Evolutionary conservation across 2,888 invertebrate genomes (phyloP).

Genomic region (Crematogaster levior): DNA sequence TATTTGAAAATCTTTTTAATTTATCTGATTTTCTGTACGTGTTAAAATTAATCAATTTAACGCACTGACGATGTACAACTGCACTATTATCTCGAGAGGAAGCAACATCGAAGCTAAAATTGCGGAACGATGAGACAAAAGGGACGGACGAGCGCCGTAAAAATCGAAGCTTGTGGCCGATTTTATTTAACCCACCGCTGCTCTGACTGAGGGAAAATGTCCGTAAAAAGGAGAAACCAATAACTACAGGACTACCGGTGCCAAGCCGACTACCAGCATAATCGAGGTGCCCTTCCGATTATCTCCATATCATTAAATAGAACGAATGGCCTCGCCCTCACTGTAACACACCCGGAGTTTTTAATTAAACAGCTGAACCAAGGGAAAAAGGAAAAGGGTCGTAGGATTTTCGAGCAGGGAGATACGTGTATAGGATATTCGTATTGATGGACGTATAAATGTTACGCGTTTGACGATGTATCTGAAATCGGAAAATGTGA

Average conservation of each 20-base stretch:
- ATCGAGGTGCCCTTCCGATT: constrained; percentile 8
- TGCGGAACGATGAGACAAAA: neutral
- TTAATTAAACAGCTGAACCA: constrained; percentile 71
- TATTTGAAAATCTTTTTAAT: neutral
- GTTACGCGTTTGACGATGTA: neutral
- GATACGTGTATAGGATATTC: neutral
- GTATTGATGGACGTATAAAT: neutral
- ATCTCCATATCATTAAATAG: constrained; percentile 40
- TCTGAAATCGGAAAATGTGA: neutral
- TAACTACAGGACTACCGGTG: neutral
- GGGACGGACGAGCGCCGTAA: neutral
- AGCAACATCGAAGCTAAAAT: neutral
- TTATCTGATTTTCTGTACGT: neutral
- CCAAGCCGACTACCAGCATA: constrained; percentile 1
- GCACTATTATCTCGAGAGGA: neutral
- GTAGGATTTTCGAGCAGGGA: neutral
- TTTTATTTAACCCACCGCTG: constrained; percentile 9
- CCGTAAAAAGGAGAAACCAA: constrained; percentile 20
- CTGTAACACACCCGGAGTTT: constrained; percentile 56
- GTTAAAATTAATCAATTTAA: neutral
- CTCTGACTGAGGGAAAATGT: constrained; percentile 4
- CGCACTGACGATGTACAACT: neutral
- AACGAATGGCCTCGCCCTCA: neutral
- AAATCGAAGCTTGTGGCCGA: constrained; percentile 10
- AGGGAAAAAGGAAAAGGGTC: neutral